Conservation (phyloP, 2,797 vertebrate genomes). For the Karalla daura region DNA sequence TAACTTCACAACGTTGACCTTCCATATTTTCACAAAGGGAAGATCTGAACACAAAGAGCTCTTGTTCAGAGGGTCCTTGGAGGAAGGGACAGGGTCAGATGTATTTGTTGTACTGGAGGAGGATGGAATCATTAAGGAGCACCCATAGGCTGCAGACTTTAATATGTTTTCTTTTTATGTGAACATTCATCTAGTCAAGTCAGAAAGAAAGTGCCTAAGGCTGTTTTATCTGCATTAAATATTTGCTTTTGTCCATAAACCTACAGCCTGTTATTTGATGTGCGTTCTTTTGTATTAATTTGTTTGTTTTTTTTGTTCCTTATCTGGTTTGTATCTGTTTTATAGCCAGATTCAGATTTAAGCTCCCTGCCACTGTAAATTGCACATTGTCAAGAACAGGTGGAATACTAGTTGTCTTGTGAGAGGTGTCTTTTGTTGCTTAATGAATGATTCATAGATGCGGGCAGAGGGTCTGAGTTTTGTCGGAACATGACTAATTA, state of each 20-base stretch:
- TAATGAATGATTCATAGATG: not conserved
- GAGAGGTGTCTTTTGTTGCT: not conserved
- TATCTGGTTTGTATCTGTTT: not conserved
- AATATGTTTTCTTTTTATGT: slow-evolving; percentile 13
- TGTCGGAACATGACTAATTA: not conserved
- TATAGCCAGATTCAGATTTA: slow-evolving; percentile 4
- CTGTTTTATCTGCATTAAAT: not conserved
- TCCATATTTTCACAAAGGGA: not conserved
- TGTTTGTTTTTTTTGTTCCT: not conserved
- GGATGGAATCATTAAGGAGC: slow-evolving; percentile 3
- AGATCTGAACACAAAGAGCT: not conserved
- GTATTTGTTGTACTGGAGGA: slow-evolving; percentile 16
- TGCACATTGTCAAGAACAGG: not conserved
- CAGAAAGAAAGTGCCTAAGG: not conserved
- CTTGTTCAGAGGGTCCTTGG: not conserved
- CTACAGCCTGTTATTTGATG: not conserved
- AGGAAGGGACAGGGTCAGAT: not conserved
- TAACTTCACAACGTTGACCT: not conserved
- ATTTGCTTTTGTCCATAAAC: slow-evolving; percentile 1
- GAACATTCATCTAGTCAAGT: too few relatives aligned
- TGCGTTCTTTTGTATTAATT: not conserved
- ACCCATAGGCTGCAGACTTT: slow-evolving; percentile 3
- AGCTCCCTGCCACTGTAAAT: not conserved
- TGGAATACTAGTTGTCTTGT: not conserved
- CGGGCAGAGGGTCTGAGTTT: not conserved